A percentile compares a stretch with the other conserved stretches of the same genome.
Conservation (phyloP, 2,888 invertebrate genomes). For the Papilio demoleus region DNA sequence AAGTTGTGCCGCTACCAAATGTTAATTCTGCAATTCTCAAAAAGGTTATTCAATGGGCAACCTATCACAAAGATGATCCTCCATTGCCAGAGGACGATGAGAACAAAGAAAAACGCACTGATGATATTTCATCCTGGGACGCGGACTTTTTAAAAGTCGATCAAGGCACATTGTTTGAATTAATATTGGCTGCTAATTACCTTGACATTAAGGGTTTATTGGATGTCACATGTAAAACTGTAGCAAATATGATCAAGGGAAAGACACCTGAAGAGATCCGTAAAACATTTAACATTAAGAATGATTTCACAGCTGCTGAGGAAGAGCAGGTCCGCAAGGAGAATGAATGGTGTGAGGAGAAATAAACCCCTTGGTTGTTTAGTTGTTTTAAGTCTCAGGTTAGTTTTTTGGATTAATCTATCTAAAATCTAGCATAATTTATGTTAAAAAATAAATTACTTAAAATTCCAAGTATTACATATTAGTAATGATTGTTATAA, state of each 20-base stretch:
- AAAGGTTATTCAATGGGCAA: slow-evolving; percentile 97
- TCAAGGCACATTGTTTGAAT: slow-evolving; percentile 97
- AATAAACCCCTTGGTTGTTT: slow-evolving; percentile 70
- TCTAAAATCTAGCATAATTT: neutral
- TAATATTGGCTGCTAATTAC: slow-evolving; percentile 98
- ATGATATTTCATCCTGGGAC: slow-evolving; percentile 99
- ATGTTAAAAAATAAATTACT: slow-evolving; percentile 2
- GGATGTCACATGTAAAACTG: slow-evolving; percentile 99
- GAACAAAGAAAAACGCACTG: slow-evolving; percentile 98
- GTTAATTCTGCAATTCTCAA: slow-evolving; percentile 98
- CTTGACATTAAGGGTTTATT: slow-evolving; percentile 97
- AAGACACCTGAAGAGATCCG: slow-evolving; percentile 99
- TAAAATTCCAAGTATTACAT: slow-evolving; percentile 8
- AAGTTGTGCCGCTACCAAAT: slow-evolving; percentile 97
- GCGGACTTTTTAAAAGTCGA: slow-evolving; percentile 99
- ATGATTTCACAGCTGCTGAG: slow-evolving; percentile 97
- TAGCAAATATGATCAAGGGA: slow-evolving; percentile 99
- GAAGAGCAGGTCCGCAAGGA: slow-evolving; percentile 99
- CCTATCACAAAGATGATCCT: slow-evolving; percentile 97
- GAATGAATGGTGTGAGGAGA: slow-evolving; percentile 97
- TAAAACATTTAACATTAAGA: slow-evolving; percentile 98
- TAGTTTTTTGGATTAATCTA: slow-evolving; percentile 1
- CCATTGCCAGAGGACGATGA: slow-evolving; percentile 98
- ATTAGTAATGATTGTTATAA: neutral
- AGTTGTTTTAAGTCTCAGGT: neutral